phyloP scores from a whole-genome alignment of 1,140 invertebrate genomes.

The Drosophila takahashii region DNA sequence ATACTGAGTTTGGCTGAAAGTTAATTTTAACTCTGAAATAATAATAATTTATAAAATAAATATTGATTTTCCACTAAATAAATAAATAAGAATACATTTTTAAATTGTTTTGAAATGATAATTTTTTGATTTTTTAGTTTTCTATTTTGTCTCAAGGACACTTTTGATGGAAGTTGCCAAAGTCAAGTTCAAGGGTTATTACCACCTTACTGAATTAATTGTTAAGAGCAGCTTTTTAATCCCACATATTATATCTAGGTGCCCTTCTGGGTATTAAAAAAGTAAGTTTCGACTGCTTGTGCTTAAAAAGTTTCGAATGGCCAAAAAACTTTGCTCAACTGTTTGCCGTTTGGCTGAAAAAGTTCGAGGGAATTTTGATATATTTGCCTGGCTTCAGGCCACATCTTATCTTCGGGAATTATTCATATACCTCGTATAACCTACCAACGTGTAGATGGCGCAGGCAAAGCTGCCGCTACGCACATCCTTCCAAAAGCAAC shows the following conservation, averaged over 20 bases:
- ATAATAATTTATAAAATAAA: too few species aligned
- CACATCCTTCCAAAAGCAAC: conserved; percentile 92
- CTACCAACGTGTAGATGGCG: conserved; percentile 90
- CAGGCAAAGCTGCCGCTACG: conserved; percentile 91
- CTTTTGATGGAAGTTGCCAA: neutral
- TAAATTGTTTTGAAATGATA: too few species aligned
- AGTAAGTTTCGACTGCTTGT: conserved; percentile 7
- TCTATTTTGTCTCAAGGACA: too few species aligned
- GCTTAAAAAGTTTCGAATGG: conserved; percentile 1
- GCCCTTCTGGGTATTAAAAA: neutral
- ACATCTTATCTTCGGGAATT: conserved; percentile 20
- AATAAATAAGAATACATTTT: too few species aligned
- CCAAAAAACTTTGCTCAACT: neutral
- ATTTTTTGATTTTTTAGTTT: too few species aligned
- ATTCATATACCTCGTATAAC: conserved; percentile 83
- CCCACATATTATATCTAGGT: neutral
- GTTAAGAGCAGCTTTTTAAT: neutral
- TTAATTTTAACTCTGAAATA: too few species aligned
- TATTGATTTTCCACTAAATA: too few species aligned
- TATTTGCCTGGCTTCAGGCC: neutral
- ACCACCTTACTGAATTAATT: neutral
- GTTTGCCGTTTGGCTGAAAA: conserved; percentile 1
- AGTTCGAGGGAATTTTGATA: conserved; percentile 3
- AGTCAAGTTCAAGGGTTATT: neutral
- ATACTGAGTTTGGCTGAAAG: neutral